Conservation (phyloP, 2,888 invertebrate genomes). For the Mesoligia furuncula region DNA sequence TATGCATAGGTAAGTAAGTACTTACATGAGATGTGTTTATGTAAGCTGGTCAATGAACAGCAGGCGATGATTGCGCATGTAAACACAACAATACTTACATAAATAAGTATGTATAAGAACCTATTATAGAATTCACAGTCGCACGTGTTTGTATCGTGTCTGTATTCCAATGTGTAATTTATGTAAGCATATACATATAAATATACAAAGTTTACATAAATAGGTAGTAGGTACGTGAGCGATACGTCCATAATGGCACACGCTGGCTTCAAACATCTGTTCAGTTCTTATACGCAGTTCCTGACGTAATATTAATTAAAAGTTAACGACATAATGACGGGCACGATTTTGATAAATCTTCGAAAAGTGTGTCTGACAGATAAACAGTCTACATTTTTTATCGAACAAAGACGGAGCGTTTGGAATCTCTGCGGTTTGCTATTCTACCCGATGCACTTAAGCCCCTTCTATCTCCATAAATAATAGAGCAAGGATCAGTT, state of each 20-base stretch:
- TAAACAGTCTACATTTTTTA: slow-evolving; percentile 36
- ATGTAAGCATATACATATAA: slow-evolving; percentile 29
- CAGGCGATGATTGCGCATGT: slow-evolving; percentile 57
- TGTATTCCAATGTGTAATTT: slow-evolving; percentile 62
- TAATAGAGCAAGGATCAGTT: slow-evolving; percentile 61
- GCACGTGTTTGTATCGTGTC: slow-evolving; percentile 70
- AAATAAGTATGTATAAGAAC: slow-evolving; percentile 45
- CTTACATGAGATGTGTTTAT: slow-evolving; percentile 22
- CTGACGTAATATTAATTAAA: slow-evolving; percentile 64
- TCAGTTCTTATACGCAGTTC: slow-evolving; percentile 39
- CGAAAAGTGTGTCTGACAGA: slow-evolving; percentile 43
- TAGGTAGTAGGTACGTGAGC: slow-evolving; percentile 28
- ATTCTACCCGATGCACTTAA: slow-evolving; percentile 47
- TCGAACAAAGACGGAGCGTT: slow-evolving; percentile 31
- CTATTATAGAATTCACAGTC: slow-evolving; percentile 54
- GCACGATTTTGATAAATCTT: slow-evolving; percentile 54
- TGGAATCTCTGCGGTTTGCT: slow-evolving; percentile 28
- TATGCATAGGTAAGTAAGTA: slow-evolving; percentile 2
- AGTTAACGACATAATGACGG: slow-evolving; percentile 50
- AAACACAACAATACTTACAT: slow-evolving; percentile 58
- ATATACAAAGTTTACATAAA: slow-evolving; percentile 22
- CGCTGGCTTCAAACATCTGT: slow-evolving; percentile 55
- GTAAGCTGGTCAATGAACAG: slow-evolving; percentile 66
- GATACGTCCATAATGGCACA: slow-evolving; percentile 45
- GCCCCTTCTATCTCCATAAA: slow-evolving; percentile 43